Conservation (phyloP, 1,140 invertebrate genomes). For the Asobara japonica region DNA sequence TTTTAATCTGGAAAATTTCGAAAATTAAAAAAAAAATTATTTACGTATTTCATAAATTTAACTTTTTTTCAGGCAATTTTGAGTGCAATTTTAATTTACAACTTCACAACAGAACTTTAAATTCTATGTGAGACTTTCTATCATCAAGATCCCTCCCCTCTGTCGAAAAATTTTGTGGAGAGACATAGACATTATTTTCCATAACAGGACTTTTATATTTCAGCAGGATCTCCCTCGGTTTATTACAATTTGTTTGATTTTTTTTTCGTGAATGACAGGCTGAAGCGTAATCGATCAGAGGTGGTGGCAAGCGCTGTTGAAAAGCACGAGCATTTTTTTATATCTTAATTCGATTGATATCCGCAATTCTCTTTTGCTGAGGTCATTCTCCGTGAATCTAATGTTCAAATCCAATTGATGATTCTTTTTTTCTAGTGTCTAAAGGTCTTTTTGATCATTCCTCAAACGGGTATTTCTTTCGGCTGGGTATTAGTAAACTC, state of each 20-base stretch:
- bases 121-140: too few relatives aligned
- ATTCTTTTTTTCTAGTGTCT: neutral
- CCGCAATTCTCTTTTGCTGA: neutral
- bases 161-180: too few relatives aligned
- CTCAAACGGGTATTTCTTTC: constrained; percentile 7
- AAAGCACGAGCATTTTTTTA: constrained; percentile 16
- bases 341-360: neutral
- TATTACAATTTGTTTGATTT: neutral
- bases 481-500: constrained; percentile 48
- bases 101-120: too few relatives aligned
- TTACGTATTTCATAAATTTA: too few relatives aligned
- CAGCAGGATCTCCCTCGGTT: neutral
- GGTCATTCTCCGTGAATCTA: constrained; percentile 40
- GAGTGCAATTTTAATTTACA: too few relatives aligned
- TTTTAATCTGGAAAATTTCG: too few relatives aligned
- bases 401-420: neutral
- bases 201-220: too few relatives aligned
- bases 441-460: neutral
- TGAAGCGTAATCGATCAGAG: constrained; percentile 27
- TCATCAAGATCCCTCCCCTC: neutral
- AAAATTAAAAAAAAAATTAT: too few relatives aligned
- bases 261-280: neutral
- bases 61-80: too few relatives aligned
- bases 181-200: too few relatives aligned
- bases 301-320: constrained; percentile 31